Base-by-base conservation (phyloP, 2,113 vertebrate genomes). In the Acanthochromis polyacanthus region DNA sequence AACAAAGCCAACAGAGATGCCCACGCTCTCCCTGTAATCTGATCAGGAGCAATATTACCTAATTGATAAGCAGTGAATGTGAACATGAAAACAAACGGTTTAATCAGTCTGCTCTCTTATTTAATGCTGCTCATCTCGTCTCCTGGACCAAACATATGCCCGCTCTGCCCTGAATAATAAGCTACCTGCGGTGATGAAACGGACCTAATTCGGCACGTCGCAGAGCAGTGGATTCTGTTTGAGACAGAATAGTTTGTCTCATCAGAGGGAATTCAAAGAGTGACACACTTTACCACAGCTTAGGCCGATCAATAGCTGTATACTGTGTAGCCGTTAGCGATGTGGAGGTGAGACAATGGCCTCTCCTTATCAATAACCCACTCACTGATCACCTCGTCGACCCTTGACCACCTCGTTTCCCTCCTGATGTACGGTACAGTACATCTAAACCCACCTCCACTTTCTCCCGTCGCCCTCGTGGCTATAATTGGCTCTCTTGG, bases 401-500 rank as follows among this genome's bases (percentile, higher is more conserved):
- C 48, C n/a, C 48, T 19, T 19, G 19, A 19, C 48, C 19, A 3
- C 48, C 19, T 20, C 48, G 17, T 9, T 17, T 16, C 48, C 8
- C 46, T 71, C 32, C 40, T 57, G 28, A 40, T 53, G 22, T 28
- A 40, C 11, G 22, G 28, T 57, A 9, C 57, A 61, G 28, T 57
- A 11, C 57, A 58, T 70, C 65, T 23, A 4, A 53, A 46, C 73
- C 66, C 61, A 72, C 70, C 53, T 52, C 30, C 46, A 38, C 61
- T 28, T 6, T 60, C 16, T 60, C 16, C 23, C 40, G 11, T 17
- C 57, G 30, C 50, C 51, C 10, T 60, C 38, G 19, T 9, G 62
- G 68, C 88, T 91, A 90, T 92, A 81, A 89, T 82, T 77, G 80
- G 60, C 74, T 53, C 68, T 5, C 60, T 76, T 76, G 73, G 77